Base-by-base conservation (phyloP, 2,888 invertebrate genomes). In the Horisme vitalbata region DNA sequence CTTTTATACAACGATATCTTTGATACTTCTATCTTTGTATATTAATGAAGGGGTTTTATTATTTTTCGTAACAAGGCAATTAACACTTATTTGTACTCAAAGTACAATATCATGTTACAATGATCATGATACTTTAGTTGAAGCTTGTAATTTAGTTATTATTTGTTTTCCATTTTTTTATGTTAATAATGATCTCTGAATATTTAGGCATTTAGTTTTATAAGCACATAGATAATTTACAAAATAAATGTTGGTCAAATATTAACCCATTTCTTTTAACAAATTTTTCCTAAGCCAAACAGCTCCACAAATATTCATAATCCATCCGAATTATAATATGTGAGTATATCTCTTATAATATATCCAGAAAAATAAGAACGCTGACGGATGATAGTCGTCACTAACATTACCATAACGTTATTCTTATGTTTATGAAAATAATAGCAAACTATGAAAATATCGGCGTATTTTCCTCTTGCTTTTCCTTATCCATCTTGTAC, bases 391-490 rank as follows among this genome's bases (percentile, higher is more conserved):
- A 46, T 46, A 56, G 54, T 14, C 55, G 35, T 31, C 48, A 59
- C 50, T 56, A 55, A 64, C 57, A 65, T 68, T 68, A 68, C 36
- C 63, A 65, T 66, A 68, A 65, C 59, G 55, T 61, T 58, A 59
- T 59, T 56, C 52, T 61, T 60, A 59, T 52, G 56, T 54, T 61
- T 56, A 67, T 64, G 60, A 64, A 67, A 61, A 63, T 61, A 53
- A 62, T 59, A 36, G 46, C 30, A 14, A 43, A 36, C 45, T 45
- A 51, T 36, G 47, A 43, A n/a, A 46, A 32, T 27, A 51, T 34
- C 23, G 21, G 36, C 8, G 31, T 36, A 41, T 41, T 44, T 46
- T 26, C 13, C n/a, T 35, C 26, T 21, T 8, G 34, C 15, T 51
- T 51, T 47, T 50, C 46, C 53, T 46, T 30, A 27, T 41, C 30